Percentiles rank a stretch among this genome's conserved stretches.
Evolutionary conservation across 2,888 invertebrate genomes (phyloP).

Genomic region (Oxytorus armatus): DNA sequence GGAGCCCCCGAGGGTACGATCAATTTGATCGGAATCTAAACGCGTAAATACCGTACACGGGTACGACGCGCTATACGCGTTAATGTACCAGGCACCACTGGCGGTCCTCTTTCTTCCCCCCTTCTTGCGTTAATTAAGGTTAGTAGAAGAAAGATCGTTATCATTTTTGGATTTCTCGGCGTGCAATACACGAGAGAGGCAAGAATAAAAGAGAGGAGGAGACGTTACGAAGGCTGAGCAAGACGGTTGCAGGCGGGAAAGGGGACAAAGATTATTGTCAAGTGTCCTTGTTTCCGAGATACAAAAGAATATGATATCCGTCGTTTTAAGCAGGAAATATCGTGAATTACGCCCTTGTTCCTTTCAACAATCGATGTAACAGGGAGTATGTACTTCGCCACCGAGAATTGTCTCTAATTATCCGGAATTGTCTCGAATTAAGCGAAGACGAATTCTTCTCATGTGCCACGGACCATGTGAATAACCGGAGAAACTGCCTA

Average conservation of each 20-base stretch:
- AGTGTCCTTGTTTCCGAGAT: constrained; percentile 63
- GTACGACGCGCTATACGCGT: constrained; percentile 1
- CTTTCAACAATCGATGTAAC: too few species aligned
- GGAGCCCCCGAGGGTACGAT: constrained; percentile 45
- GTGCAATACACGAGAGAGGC: neutral
- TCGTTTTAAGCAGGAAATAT: too few species aligned
- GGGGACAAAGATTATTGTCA: constrained; percentile 64
- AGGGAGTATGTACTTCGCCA: too few species aligned
- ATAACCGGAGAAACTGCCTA: constrained; percentile 37
- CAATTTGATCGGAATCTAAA: constrained; percentile 66
- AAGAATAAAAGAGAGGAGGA: constrained; percentile 13
- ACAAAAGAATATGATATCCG: neutral
- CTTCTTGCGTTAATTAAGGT: constrained; percentile 66
- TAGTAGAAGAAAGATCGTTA: constrained; percentile 52
- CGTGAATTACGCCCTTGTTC: too few species aligned
- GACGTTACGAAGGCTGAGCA: constrained; percentile 21
- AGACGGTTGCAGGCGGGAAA: constrained; percentile 12
- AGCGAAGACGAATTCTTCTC: constrained; percentile 58
- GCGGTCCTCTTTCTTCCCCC: constrained; percentile 38
- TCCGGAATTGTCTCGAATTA: constrained; percentile 66
- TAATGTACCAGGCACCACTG: constrained; percentile 27
- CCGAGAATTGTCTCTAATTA: constrained; percentile 62
- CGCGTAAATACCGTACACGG: constrained; percentile 61
- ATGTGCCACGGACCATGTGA: constrained; percentile 31
- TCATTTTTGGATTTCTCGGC: constrained; percentile 59